phyloP scores from a whole-genome alignment of 92 coral and sea anemone genomes.

The Scolanthus callimorphus region DNA sequence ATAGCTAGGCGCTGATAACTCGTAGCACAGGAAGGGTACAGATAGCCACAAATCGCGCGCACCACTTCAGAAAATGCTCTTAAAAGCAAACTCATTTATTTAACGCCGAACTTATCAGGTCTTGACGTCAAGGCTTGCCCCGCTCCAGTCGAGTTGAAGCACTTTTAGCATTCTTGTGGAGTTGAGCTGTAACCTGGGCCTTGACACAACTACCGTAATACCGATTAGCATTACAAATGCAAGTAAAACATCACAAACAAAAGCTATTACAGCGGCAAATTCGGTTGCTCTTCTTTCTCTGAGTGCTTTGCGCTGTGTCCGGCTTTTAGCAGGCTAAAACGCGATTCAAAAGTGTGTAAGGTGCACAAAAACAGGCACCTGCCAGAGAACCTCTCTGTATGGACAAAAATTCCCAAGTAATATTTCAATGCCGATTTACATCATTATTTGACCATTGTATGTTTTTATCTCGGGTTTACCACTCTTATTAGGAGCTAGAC shows the following conservation, averaged over 20 bases:
- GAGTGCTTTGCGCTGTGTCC: slow-evolving; percentile 24
- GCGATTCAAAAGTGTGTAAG: no score
- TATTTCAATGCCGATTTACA: slow-evolving; percentile 34
- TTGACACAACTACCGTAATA: slow-evolving; percentile 51
- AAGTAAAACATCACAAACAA: slow-evolving; percentile 68
- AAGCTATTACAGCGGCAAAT: slow-evolving; percentile 71
- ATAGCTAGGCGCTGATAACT: slow-evolving; percentile 81
- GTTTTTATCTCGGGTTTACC: slow-evolving; percentile 52
- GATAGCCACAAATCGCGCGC: slow-evolving; percentile 69
- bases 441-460: slow-evolving; percentile 44
- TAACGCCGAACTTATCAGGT: slow-evolving; percentile 53
- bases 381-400: slow-evolving; percentile 29
- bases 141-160: slow-evolving; percentile 52
- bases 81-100: slow-evolving; percentile 67
- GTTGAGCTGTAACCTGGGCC: slow-evolving; percentile 75
- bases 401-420: slow-evolving; percentile 17
- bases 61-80: slow-evolving; percentile 51
- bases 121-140: slow-evolving; percentile 78
- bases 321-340: slow-evolving; percentile 10
- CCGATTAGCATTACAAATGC: slow-evolving; percentile 90
- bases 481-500: slow-evolving; percentile 45
- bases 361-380: slow-evolving; percentile 48
- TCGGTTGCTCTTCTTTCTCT: slow-evolving; percentile 34
- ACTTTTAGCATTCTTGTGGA: slow-evolving; percentile 86
- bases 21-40: slow-evolving; percentile 77